Conservation (phyloP, 1,140 invertebrate species). For the Heliconius hewitsoni region DNA sequence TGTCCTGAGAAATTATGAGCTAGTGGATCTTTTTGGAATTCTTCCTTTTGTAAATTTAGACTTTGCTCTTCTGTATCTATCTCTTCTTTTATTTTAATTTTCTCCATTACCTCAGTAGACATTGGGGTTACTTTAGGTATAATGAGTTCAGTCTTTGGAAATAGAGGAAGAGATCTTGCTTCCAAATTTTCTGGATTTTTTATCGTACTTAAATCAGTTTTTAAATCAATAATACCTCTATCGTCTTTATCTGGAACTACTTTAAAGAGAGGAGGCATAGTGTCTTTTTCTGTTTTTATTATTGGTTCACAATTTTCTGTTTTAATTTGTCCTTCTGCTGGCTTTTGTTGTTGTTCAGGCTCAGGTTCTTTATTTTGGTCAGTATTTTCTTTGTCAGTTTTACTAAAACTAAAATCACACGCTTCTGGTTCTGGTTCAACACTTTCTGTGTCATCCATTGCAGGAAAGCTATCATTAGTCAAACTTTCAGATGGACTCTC, state of each 20-base stretch:
- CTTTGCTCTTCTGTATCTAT: conserved; percentile 77
- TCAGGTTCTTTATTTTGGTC: conserved; percentile 77
- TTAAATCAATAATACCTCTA: conserved; percentile 65
- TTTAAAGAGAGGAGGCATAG: conserved; percentile 61
- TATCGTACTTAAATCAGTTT: conserved; percentile 57
- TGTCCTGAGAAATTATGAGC: conserved; percentile 70
- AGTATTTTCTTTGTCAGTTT: conserved; percentile 68
- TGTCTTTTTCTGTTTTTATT: conserved; percentile 70
- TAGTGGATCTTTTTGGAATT: conserved; percentile 73
- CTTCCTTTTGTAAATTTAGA: conserved; percentile 73
- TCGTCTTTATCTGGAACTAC: conserved; percentile 64
- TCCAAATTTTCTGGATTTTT: conserved; percentile 65
- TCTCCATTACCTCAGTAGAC: conserved; percentile 74
- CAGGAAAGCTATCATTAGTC: conserved; percentile 90
- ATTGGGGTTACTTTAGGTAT: conserved; percentile 82
- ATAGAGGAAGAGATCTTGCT: conserved; percentile 59
- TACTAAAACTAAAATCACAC: conserved; percentile 78
- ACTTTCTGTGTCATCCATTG: conserved; percentile 88
- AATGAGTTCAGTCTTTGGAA: conserved; percentile 82
- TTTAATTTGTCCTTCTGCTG: conserved; percentile 59
- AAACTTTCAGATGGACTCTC: conserved; percentile 90
- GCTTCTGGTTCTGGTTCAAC: conserved; percentile 83
- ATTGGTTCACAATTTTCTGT: conserved; percentile 57
- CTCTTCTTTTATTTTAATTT: conserved; percentile 83
- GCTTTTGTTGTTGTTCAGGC: conserved; percentile 59